Evolutionary conservation across 2,888 invertebrate species (phyloP).

Genomic region (Ochropleura plecta): DNA sequence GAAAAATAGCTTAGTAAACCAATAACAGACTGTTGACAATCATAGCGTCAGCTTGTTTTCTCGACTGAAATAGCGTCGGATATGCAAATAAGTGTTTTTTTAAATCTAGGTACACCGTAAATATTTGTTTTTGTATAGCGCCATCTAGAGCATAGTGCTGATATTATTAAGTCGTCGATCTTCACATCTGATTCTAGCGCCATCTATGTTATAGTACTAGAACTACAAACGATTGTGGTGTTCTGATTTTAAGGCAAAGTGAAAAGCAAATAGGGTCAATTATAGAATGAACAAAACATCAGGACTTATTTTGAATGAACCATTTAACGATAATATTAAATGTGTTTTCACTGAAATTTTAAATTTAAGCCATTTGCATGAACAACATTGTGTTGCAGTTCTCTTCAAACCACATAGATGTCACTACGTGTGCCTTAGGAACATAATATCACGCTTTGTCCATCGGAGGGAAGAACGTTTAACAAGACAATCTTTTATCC

Average conservation of each 20-base stretch:
- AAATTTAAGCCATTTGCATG: too few relatives aligned
- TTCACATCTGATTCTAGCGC: background rate
- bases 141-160: slow-evolving; percentile 37
- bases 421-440: slow-evolving; percentile 21
- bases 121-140: background rate
- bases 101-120: too few relatives aligned
- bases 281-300: background rate
- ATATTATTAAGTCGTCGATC: background rate
- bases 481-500: background rate
- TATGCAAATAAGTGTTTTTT: background rate
- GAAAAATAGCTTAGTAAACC: too few relatives aligned
- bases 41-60: background rate
- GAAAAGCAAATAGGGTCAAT: background rate
- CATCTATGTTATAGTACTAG: slow-evolving; percentile 32
- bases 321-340: background rate
- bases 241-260: background rate
- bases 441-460: slow-evolving; percentile 6
- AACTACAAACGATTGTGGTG: background rate
- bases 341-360: background rate
- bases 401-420: slow-evolving; percentile 33
- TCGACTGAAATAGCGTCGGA: background rate
- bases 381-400: background rate
- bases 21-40: background rate
- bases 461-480: background rate
- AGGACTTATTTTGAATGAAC: background rate